A percentile compares a stretch with the other conserved stretches of the same genome.
Evolutionary conservation across 2,888 invertebrate genomes (phyloP).

Genomic region (Tribolium freemani): DNA sequence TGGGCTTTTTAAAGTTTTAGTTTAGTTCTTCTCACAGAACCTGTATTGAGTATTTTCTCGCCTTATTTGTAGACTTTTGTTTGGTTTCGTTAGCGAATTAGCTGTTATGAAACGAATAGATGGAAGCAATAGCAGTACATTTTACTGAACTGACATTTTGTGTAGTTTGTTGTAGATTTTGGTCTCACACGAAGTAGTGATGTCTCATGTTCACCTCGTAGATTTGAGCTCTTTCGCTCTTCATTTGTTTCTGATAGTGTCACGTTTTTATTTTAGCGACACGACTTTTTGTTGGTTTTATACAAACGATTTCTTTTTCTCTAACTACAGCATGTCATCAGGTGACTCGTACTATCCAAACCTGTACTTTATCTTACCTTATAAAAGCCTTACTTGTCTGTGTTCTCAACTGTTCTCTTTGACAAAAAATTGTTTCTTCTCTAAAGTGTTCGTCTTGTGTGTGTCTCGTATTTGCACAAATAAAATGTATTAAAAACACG

Average conservation of each 20-base stretch:
- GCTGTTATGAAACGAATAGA: conserved; percentile 20
- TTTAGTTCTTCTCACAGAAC: conserved; percentile 9
- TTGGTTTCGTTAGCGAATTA: conserved; percentile 32
- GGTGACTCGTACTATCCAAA: conserved; percentile 83
- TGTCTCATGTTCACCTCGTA: conserved; percentile 50
- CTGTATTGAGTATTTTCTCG: not conserved
- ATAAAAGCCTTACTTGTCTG: conserved; percentile 52
- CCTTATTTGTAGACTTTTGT: conserved; percentile 18
- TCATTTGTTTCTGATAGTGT: conserved; percentile 8
- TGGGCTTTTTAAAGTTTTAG: conserved; percentile 11
- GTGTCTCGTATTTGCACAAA: conserved; percentile 21
- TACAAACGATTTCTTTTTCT: conserved; percentile 10
- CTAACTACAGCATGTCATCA: conserved; percentile 63
- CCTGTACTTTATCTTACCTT: conserved; percentile 66
- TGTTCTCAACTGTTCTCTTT: conserved; percentile 58
- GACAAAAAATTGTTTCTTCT: conserved; percentile 23
- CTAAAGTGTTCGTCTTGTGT: conserved; percentile 28
- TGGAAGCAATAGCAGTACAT: conserved; percentile 59
- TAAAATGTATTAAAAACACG: conserved; percentile 7
- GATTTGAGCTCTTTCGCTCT: conserved; percentile 35
- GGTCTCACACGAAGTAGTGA: conserved; percentile 57
- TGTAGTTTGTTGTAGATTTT: conserved; percentile 56
- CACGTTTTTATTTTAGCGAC: conserved; percentile 22
- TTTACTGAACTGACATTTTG: conserved; percentile 33
- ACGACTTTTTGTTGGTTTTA: conserved; percentile 22